Evolutionary conservation across 92 coral and sea anemone genomes (phyloP).

Genomic region (Epizoanthus scotinus): DNA sequence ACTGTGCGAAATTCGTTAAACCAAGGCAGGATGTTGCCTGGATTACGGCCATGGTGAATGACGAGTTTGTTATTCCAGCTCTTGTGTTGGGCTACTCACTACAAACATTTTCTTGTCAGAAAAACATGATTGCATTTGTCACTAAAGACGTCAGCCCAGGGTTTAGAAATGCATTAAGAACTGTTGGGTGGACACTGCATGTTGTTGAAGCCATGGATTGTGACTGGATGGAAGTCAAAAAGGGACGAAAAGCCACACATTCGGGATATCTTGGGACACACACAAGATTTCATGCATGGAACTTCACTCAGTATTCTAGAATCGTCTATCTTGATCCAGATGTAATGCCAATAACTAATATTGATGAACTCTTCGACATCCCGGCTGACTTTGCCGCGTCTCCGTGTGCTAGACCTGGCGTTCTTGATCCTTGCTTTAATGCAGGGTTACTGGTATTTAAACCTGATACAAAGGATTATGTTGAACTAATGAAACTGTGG

Average conservation of each 20-base stretch:
- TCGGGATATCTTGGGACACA: constrained; percentile 81
- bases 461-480: constrained; percentile 46
- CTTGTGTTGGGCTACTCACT: constrained; percentile 72
- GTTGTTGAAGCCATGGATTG: constrained; percentile 83
- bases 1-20: constrained; percentile 48
- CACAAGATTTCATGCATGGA: constrained; percentile 91
- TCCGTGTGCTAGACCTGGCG: constrained; percentile 78
- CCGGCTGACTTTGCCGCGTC: constrained; percentile 86
- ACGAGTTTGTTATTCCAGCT: constrained; percentile 70
- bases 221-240: constrained; percentile 77
- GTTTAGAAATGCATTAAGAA: constrained; percentile 63
- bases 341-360: constrained; percentile 82
- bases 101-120: constrained; percentile 67
- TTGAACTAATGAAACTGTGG: constrained; percentile 65
- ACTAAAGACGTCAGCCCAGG: constrained; percentile 61
- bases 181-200: constrained; percentile 77
- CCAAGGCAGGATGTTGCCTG: constrained; percentile 59
- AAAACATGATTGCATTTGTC: constrained; percentile 80
- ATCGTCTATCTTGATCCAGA: constrained; percentile 90
- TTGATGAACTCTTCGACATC: constrained; percentile 81
- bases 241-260: constrained; percentile 45
- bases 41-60: constrained; percentile 78
- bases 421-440: constrained; percentile 90
- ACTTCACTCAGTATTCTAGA: constrained; percentile 76
- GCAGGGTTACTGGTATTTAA: constrained; percentile 85